Evolutionary conservation across 1,140 invertebrate genomes (phyloP), one percentile per base, ranked within the genome.

Genomic region (Augochlora pura): DNA sequence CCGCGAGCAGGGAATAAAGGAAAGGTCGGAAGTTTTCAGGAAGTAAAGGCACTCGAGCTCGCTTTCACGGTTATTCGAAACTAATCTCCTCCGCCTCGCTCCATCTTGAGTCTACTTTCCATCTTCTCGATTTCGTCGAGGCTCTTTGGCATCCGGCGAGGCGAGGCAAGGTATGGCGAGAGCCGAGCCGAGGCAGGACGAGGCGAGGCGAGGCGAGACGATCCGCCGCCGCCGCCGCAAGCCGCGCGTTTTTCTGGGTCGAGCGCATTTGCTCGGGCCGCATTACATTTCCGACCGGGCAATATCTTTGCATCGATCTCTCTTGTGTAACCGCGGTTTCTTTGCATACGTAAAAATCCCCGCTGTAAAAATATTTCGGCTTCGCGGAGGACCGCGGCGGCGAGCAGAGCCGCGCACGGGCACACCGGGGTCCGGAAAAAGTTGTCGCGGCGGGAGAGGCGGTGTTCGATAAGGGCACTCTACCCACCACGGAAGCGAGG

Each of bases 271-370:
- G 81, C 87, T 83, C 84, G 70, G 74, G 77, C 81, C 85, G 82
- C 85, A 83, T 90, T 89, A 88, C 85, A 86, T 87, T 89, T 86
- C 88, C 83, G 81, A 85, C 85, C 60, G 83, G 82, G 86, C 84
- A 84, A 86, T 87, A 86, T 71, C 79, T 79, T 86, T 84, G 82
- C 84, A 89, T 88, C 87, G 87, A 89, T 88, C 82, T 77, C 60
- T 57, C 6, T 38, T 25, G 64, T 38, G 5, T 21, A 25, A 21
- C n/a, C 25, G 7, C 7, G 49, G 46, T 70, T 65, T 84, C 81
- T 73, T 84, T 64, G 82, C 67, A 76, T 71, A 79, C 52, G 60
- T 32, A n/a, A 25, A 49, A 16, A 0, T 21, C 25, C 23, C 6
- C 25, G 39, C 3, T 46, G 1, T 42, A 63, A 64, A 59, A 78